Evolutionary conservation across 1,140 invertebrate species (phyloP), one percentile per base, ranked within the genome.

Genomic region (Platyura marginata): DNA sequence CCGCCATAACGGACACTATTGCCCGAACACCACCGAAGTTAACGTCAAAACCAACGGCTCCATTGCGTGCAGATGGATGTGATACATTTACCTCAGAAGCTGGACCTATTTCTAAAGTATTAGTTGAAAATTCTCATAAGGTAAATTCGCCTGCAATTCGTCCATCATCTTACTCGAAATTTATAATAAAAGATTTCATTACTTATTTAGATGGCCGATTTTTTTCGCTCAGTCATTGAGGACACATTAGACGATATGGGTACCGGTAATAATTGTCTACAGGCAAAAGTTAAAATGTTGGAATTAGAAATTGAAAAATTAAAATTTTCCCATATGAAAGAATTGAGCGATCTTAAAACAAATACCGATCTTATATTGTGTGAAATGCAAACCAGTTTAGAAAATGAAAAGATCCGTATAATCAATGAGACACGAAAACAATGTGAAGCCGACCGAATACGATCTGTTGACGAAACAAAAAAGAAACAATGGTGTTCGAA

Each of bases 401-500:
- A 79, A 44, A 68, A 70, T 16, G 81, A 86, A 48, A 73, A 74
- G 44, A 63, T 74, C 25, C 63, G 71, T 29, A 54, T 71, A 9
- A 48, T 79, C 1, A 62, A 68, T 23, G 74, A 81, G 39, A 59
- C 74, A 13, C 68, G 70, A 34, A 64, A 67, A 19, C 68, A 73
- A 46, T 67, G 67, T 19, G 73, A 80, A 43, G 53, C 67, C 4
- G 79, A 85, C 40, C 70, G 72, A 38, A 54, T 72, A 45, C 69
- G 70, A 29, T 70, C 71, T n/a, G 65, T 87, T 1, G 74, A 77
- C 40, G 80, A 84, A 47, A 72, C 77, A 0, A 89, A 89, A 61
- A 71, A 69, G 25, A 86, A 85, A 57, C 81, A 86, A 54, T 89
- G 89, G 89, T 93, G 89, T 60, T 77, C 82, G 0, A 72, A 75